Percentiles rank a stretch among this genome's conserved stretches.
These are phyloP conservation scores for Mamestra configurata DNA, from an alignment of 1,140 invertebrate species.

Conservation along the genomic window DNA sequence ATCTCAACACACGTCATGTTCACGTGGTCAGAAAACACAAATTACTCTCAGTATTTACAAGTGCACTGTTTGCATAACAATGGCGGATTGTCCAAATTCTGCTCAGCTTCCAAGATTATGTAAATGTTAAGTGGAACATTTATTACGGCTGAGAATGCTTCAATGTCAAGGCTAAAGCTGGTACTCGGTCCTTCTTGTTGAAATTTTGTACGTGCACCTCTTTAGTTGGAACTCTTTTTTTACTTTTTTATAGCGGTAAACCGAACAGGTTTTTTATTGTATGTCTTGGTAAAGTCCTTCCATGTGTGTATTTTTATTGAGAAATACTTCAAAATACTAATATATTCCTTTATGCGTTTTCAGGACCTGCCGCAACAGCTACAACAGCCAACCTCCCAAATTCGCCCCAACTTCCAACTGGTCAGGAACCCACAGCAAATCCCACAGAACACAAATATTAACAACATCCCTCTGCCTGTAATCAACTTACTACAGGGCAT, in stretches of 20 bases:
- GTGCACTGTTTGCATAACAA: slow-evolving; percentile 7
- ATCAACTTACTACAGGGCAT: slow-evolving; percentile 75
- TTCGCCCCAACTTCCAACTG: slow-evolving; percentile 67
- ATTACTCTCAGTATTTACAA: slow-evolving; percentile 3
- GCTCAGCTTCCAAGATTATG: slow-evolving; percentile 17
- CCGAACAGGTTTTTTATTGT: neutral
- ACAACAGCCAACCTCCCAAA: slow-evolving; percentile 58
- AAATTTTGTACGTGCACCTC: slow-evolving; percentile 60
- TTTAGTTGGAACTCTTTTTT: slow-evolving; percentile 32
- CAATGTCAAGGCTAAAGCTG: slow-evolving; percentile 64
- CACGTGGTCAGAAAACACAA: slow-evolving; percentile 30
- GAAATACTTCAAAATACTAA: slow-evolving; percentile 45
- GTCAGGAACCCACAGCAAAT: slow-evolving; percentile 57
- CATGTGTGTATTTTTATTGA: slow-evolving; percentile 11
- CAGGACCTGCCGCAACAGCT: slow-evolving; percentile 71
- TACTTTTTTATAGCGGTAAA: neutral
- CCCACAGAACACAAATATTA: slow-evolving; percentile 56
- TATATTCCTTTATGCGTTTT: slow-evolving; percentile 60
- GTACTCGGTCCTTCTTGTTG: slow-evolving; percentile 56
- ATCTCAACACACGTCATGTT: neutral
- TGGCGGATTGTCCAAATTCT: slow-evolving; percentile 29
- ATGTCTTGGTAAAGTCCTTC: neutral
- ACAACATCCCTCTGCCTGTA: slow-evolving; percentile 71
- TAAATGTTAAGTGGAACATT: slow-evolving; percentile 9
- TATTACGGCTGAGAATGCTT: slow-evolving; percentile 40